phyloP scores from a whole-genome alignment of 2,797 vertebrate genomes.

The Carcharodon carcharias region DNA sequence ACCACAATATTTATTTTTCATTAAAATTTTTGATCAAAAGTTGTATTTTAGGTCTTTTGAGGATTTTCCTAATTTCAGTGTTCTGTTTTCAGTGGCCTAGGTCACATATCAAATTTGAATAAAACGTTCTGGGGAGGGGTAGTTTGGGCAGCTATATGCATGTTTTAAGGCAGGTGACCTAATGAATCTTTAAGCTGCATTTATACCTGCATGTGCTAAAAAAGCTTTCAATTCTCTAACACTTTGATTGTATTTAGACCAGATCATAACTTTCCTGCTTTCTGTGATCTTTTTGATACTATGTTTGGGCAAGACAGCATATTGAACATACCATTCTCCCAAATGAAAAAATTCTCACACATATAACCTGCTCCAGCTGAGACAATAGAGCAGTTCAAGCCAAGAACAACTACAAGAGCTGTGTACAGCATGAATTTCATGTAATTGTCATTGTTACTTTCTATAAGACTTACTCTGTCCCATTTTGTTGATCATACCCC shows the following conservation, averaged over 20 bases:
- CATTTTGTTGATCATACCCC: neutral
- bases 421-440: neutral
- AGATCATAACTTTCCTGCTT: neutral
- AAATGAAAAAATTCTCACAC: neutral
- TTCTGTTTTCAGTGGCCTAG: neutral
- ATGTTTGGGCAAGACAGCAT: neutral
- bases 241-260: neutral
- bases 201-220: neutral
- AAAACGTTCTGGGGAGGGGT: neutral
- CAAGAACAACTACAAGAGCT: neutral
- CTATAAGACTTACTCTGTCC: neutral
- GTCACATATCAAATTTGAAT: neutral
- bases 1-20: neutral
- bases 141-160: neutral
- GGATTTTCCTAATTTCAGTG: neutral
- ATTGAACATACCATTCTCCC: neutral
- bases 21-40: neutral
- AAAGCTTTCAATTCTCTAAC: constrained; percentile 7
- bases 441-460: neutral
- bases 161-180: neutral
- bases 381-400: neutral
- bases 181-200: constrained; percentile 11
- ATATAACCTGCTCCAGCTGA: neutral
- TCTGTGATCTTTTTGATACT: neutral
- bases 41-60: neutral